Conservation (phyloP, 2,797 vertebrate genomes). For the Hoplostethus atlanticus region DNA sequence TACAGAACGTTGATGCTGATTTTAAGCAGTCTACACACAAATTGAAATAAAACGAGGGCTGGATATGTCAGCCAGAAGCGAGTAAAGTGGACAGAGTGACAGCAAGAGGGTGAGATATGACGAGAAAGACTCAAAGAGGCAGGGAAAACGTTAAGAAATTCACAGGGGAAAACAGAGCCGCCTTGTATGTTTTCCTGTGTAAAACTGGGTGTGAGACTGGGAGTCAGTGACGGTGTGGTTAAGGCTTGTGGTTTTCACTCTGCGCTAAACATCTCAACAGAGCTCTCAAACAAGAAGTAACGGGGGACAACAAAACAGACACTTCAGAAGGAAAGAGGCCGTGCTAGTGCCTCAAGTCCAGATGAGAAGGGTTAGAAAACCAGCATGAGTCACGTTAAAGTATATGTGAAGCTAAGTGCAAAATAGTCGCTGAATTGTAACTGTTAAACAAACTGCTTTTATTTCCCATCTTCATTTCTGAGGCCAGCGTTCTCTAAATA, state of each 20-base stretch:
- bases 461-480: slow-evolving; percentile 4
- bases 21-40: slow-evolving; percentile 26
- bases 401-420: slow-evolving; percentile 17
- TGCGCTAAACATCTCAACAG: slow-evolving; percentile 45
- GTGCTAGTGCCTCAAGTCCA: slow-evolving; percentile 29
- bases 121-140: not conserved
- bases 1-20: slow-evolving; percentile 32
- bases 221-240: slow-evolving; percentile 70
- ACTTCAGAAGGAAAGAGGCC: slow-evolving; percentile 49
- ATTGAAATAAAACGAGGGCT: slow-evolving; percentile 14
- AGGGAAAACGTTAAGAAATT: slow-evolving; percentile 45
- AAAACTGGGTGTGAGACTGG: slow-evolving; percentile 72
- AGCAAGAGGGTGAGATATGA: slow-evolving; percentile 27
- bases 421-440: slow-evolving; percentile 28
- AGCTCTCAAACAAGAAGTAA: slow-evolving; percentile 51
- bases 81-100: slow-evolving; percentile 33
- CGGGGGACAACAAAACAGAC: slow-evolving; percentile 56
- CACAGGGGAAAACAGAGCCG: not conserved
- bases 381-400: slow-evolving; percentile 5
- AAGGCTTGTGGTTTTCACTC: slow-evolving; percentile 68
- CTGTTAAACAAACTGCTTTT: slow-evolving; percentile 33
- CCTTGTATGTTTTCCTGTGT: slow-evolving; percentile 54
- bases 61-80: slow-evolving; percentile 7
- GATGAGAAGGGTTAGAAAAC: slow-evolving; percentile 33
- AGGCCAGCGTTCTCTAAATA: not conserved